phyloP scores from a whole-genome alignment of 2,888 invertebrate genomes.

The Holacanthella duospinosa region DNA sequence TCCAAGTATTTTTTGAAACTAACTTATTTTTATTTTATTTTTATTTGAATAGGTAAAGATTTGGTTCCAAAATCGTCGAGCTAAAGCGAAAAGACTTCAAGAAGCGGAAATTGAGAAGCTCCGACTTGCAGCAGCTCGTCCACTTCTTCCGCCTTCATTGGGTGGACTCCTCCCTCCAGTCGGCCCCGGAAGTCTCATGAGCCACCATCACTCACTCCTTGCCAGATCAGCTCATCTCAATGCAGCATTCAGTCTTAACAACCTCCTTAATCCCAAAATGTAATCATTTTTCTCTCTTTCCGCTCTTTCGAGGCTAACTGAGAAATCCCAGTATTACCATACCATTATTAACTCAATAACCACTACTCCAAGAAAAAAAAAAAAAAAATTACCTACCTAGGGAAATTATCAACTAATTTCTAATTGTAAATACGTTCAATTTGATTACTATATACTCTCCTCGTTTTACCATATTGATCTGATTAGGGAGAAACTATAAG shows the following conservation, averaged over 20 bases:
- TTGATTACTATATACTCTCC: no score
- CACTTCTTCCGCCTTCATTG: conserved; percentile 62
- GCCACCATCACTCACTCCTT: conserved; percentile 35
- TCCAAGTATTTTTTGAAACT: no score
- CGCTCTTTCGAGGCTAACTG: neutral
- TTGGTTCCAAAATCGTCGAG: conserved; percentile 85
- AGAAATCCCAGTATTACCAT: neutral
- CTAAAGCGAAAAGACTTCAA: conserved; percentile 92
- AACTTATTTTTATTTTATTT: no score
- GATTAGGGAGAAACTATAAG: no score
- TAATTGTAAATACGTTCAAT: neutral
- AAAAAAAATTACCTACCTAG: neutral
- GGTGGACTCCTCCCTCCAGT: conserved; percentile 44
- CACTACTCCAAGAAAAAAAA: neutral
- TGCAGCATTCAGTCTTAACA: conserved; percentile 37
- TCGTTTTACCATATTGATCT: no score
- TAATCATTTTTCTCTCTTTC: neutral
- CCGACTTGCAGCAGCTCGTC: conserved; percentile 71
- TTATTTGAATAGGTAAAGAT: conserved; percentile 88
- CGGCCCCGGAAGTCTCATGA: conserved; percentile 36
- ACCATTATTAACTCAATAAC: neutral
- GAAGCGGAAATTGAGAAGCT: conserved; percentile 90
- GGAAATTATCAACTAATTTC: neutral
- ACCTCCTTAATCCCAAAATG: conserved; percentile 37
- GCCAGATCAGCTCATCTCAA: conserved; percentile 37